Evolutionary conservation across 1,140 invertebrate genomes (phyloP), one percentile per base, ranked within the genome.

Genomic region (Drosophila elegans): DNA sequence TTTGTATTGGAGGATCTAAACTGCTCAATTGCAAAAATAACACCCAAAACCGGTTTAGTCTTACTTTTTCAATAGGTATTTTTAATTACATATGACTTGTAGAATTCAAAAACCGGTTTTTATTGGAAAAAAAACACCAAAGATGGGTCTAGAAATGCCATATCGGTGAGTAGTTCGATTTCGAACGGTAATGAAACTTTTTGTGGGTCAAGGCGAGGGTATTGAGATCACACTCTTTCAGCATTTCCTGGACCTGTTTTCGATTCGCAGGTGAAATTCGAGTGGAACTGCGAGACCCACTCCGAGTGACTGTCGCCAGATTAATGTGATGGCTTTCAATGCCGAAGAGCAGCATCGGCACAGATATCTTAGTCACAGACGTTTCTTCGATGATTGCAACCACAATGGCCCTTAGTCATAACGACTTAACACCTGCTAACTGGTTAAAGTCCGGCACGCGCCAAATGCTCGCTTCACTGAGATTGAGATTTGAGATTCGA

Each of bases 401-500:
- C 68, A 54, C 46, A 53, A 68, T 36, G 54, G 71, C 82, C 82
- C 84, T 86, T 88, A 86, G 83, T 88, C 75, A 86, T 78, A 76
- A 42, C 44, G 49, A 59, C 27, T 76, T 85, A 62, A 61, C 67
- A 82, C 66, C 79, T 83, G 79, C 62, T 61, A 78, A 83, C 74
- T 83, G 80, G 76, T 77, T 83, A 79, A 64, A 67, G 38, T 53
- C 54, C 61, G 66, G 77, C 76, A 75, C 74, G 74, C 67, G 52
- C 45, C 57, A 83, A 64, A 62, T 57, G 68, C 60, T 67, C 53
- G 76, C 60, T 61, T 71, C 64, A 48, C 55, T 59, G 62, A 71
- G 51, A 71, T 16, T 38, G 29, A 53, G 39, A 38, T 52, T 21
- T 21, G 16, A 21, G 16, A 38, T 52, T 21, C 1, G 16, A 21